Percentiles rank a stretch among this genome's conserved stretches.
phyloP scores from a whole-genome alignment of 2,797 vertebrate genomes.

The Fistularia tabacaria region DNA sequence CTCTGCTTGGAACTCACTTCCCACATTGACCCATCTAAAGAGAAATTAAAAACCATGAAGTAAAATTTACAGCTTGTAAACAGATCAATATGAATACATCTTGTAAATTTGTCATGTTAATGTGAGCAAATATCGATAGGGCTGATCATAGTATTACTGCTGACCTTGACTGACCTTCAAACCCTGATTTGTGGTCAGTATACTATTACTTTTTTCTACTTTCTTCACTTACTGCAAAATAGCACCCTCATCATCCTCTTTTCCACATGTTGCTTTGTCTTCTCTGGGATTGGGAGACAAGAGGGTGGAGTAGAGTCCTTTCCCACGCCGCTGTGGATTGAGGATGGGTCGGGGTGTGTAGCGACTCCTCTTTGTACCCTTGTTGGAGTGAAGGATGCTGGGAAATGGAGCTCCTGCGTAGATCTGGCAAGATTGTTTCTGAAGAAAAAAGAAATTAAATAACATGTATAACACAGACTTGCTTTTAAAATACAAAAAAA shows the following conservation, averaged over 20 bases:
- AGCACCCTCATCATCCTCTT: constrained; percentile 23
- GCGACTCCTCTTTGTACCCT: constrained; percentile 30
- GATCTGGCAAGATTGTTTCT: constrained; percentile 1
- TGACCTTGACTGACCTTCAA: too few relatives aligned
- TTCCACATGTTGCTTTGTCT: constrained; percentile 20
- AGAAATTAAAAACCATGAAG: neutral
- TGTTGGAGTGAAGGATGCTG: constrained; percentile 65
- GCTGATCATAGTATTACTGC: too few relatives aligned
- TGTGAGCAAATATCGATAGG: too few relatives aligned
- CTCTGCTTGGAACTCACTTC: constrained; percentile 73
- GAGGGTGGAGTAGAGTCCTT: constrained; percentile 68
- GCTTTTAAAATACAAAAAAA: neutral
- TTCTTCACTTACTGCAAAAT: constrained; percentile 54
- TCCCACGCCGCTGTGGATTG: constrained; percentile 68
- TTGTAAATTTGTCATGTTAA: too few relatives aligned
- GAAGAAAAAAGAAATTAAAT: too few relatives aligned
- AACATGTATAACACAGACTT: too few relatives aligned
- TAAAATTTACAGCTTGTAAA: neutral
- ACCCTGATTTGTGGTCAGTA: too few relatives aligned
- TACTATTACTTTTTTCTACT: neutral
- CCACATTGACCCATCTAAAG: constrained; percentile 71
- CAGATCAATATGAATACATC: neutral
- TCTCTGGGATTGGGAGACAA: constrained; percentile 20
- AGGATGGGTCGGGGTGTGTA: constrained; percentile 75
- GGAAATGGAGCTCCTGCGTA: constrained; percentile 68